Conservation (phyloP, 1,140 invertebrate species). For the Phortica variegata region DNA sequence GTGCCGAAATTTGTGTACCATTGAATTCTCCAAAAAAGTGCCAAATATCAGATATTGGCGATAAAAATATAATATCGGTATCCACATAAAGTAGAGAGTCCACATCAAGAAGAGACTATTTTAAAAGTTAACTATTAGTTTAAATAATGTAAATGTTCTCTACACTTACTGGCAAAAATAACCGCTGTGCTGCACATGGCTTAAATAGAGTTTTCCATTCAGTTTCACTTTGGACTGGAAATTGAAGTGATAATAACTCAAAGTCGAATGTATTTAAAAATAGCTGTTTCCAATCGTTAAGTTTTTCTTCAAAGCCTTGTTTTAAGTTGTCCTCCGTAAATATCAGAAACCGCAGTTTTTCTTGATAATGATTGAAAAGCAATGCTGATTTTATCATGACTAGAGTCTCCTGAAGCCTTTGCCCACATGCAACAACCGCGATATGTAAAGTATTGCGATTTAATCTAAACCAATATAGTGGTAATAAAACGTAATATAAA, state of each 20-base stretch:
- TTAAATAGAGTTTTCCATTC: conserved; percentile 86
- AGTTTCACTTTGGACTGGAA: conserved; percentile 69
- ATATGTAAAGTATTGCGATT: conserved; percentile 22
- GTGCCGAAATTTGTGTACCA: conserved; percentile 76
- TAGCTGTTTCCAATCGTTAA: conserved; percentile 67
- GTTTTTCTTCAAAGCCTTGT: conserved; percentile 68
- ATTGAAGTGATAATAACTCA: conserved; percentile 71
- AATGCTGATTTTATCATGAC: conserved; percentile 83
- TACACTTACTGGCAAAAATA: conserved; percentile 82
- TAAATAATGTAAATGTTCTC: no score
- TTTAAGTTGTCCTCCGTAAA: conserved; percentile 73
- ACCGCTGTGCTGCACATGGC: conserved; percentile 83
- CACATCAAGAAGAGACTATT: conserved; percentile 43
- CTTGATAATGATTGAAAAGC: conserved; percentile 64
- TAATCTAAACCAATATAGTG: no score
- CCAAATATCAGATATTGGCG: conserved; percentile 79
- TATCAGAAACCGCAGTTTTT: conserved; percentile 70
- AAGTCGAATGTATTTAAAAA: conserved; percentile 69
- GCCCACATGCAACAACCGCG: conserved; percentile 69
- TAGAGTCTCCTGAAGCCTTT: conserved; percentile 69
- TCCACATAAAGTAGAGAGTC: conserved; percentile 90
- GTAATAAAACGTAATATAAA: no score
- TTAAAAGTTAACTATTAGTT: no score
- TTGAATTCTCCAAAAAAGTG: conserved; percentile 79
- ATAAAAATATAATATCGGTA: conserved; percentile 83